Evolutionary conservation across 23 tunicate species (phyloP).

Genomic region (Diplosoma virens): DNA sequence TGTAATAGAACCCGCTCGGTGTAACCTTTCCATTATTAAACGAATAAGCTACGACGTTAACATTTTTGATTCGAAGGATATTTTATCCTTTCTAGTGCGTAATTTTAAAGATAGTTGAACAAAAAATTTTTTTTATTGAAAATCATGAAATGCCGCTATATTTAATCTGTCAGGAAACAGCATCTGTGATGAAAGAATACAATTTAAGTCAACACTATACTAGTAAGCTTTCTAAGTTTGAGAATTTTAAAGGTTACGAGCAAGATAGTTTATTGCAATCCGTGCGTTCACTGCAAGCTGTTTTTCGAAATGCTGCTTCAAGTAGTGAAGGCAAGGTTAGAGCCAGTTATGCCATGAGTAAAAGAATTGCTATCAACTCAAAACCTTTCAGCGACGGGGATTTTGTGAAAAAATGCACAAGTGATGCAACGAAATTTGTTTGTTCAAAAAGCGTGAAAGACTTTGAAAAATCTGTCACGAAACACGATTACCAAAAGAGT

Average conservation of each 20-base stretch:
- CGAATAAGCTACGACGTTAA: too few relatives aligned
- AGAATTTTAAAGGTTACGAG: background rate
- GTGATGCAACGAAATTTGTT: too few relatives aligned
- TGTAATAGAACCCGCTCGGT: too few relatives aligned
- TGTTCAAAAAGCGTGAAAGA: background rate
- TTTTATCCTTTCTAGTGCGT: too few relatives aligned
- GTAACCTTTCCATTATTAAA: too few relatives aligned
- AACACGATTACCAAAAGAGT: background rate
- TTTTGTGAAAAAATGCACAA: too few relatives aligned
- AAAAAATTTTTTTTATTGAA: background rate
- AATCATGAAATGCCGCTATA: background rate
- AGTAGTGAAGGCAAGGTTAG: background rate
- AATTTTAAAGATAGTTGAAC: background rate
- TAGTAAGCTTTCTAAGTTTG: background rate
- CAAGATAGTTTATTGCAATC: background rate
- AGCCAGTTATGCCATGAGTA: background rate
- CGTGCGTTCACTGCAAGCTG: background rate
- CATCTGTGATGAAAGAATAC: conserved; percentile 13
- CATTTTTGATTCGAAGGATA: too few relatives aligned
- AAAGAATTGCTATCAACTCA: background rate
- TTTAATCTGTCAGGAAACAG: background rate
- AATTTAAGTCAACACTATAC: conserved; percentile 1
- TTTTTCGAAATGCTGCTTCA: background rate
- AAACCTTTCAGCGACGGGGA: background rate
- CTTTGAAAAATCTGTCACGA: background rate